These are phyloP conservation scores for Odontothrips loti DNA, from an alignment of 2,888 invertebrate species.

Conservation along the genomic window DNA sequence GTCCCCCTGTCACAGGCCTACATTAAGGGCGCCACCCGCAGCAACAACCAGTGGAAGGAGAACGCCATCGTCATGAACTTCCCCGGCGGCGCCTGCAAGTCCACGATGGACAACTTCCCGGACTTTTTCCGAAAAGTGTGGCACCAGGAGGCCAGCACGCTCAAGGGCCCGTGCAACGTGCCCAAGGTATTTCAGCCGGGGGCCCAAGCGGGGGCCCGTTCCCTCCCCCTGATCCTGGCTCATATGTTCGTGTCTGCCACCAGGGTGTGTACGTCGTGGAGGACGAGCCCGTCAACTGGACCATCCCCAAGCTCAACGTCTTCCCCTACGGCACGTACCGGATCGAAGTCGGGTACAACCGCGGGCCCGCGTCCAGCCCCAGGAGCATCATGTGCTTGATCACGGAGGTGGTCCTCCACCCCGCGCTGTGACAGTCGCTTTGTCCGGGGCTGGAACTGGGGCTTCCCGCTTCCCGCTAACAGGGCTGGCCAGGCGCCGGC, in stretches of 20 bases:
- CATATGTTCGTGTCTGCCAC: too few relatives aligned
- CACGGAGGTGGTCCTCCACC: not conserved
- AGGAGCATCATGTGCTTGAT: not conserved
- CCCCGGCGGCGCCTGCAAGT: not conserved
- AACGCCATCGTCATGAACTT: not conserved
- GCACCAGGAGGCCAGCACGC: too few relatives aligned
- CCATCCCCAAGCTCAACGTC: not conserved
- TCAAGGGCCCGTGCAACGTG: too few relatives aligned
- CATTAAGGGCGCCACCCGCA: not conserved
- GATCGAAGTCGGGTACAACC: not conserved
- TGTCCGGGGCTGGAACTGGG: too few relatives aligned
- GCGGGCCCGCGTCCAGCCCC: not conserved
- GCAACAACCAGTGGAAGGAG: not conserved
- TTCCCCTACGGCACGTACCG: not conserved
- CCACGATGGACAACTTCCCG: not conserved
- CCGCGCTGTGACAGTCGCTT: too few relatives aligned
- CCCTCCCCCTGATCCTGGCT: too few relatives aligned
- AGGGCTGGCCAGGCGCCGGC: too few relatives aligned
- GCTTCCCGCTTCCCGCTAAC: too few relatives aligned
- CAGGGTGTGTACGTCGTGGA: not conserved
- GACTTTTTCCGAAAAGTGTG: not conserved
- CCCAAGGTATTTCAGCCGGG: too few relatives aligned
- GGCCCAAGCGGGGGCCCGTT: too few relatives aligned
- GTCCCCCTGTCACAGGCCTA: not conserved
- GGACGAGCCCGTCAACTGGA: not conserved